A percentile compares a stretch with the other conserved stretches of the same genome.
These are phyloP conservation scores for Prunella strophiata DNA, from an alignment of 2,797 vertebrate genomes.

Conservation along the genomic window DNA sequence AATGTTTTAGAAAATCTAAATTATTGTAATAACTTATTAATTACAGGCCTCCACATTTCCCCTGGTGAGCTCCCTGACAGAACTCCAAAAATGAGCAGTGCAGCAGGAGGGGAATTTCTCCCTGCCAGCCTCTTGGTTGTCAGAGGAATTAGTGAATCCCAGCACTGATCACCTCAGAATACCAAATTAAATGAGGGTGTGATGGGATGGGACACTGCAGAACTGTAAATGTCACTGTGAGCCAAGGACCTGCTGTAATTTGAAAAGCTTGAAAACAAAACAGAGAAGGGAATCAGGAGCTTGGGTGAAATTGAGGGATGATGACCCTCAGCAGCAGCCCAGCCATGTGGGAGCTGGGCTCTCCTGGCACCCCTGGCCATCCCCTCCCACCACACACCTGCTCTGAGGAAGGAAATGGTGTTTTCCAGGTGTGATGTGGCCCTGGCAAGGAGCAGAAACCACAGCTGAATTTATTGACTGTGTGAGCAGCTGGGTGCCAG, in stretches of 20 bases:
- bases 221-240: not conserved
- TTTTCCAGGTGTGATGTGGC: accelerated
- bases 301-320: accelerated
- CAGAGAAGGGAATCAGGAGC: not conserved
- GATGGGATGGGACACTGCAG: not conserved
- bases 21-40: not conserved
- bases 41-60: not conserved
- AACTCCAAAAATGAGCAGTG: not conserved
- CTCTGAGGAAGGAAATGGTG: not conserved
- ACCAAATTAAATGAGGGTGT: accelerated
- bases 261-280: not conserved
- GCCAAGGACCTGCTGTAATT: not conserved
- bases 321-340: not conserved
- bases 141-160: not conserved
- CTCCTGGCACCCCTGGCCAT: not conserved
- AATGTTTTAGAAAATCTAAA: not conserved
- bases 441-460: accelerated
- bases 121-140: not conserved
- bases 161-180: too few species aligned
- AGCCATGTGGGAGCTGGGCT: accelerated
- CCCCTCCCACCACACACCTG: not conserved
- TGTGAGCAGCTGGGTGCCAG: not conserved
- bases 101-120: not conserved
- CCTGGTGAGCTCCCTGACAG: not conserved
- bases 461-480: accelerated